Evolutionary conservation across 2,113 vertebrate species (phyloP), one percentile per base, ranked within the genome.

Genomic region (Oreotrochilus melanogaster): DNA sequence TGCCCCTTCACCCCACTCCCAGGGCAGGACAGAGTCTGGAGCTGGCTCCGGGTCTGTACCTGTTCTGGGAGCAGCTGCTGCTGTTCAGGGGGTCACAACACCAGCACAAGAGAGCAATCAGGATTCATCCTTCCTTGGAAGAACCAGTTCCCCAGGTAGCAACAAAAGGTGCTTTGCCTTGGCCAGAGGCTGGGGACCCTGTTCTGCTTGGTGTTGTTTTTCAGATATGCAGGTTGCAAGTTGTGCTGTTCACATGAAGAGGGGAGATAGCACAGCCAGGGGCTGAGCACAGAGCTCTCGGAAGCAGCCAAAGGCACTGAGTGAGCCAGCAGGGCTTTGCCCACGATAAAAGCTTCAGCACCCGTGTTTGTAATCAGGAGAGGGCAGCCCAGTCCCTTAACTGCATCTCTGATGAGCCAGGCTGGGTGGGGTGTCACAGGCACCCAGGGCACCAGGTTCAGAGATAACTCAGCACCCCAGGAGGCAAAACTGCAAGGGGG

Each of bases 371-470:
- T 96, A 97, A 97, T 97, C 97, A 96, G 93, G 35, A 67, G 27
- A 86, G 69, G 79, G 66, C 95, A 97, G 96, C 83, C 93, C 57
- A 5, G 1, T 84, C 51, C 66, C 73, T 80, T 54, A 80, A 79
- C 95, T 58, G 76, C 94, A 97, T 96, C 95, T 94, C 60, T 37
- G 54, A 18, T 0, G 8, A 71, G 47, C 67, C 94, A 95, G 93
- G 94, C 92, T 87, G 97, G 97, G 96, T 95, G 97, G 96, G 92
- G 98, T 93, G 86, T 91, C 74, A 33, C 43, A 83, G 61, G 51
- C 92, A 85, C 65, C 28, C 56, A 48, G 50, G 81, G 78, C 16
- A 10, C 47, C 80, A 61, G 80, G 9, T 15, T 86, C 0, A 2
- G 48, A 96, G 96, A 97, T 97, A 96, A 95, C 45, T 66, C 1